phyloP scores from a whole-genome alignment of 2,888 invertebrate genomes.

The Clanis bilineata region DNA sequence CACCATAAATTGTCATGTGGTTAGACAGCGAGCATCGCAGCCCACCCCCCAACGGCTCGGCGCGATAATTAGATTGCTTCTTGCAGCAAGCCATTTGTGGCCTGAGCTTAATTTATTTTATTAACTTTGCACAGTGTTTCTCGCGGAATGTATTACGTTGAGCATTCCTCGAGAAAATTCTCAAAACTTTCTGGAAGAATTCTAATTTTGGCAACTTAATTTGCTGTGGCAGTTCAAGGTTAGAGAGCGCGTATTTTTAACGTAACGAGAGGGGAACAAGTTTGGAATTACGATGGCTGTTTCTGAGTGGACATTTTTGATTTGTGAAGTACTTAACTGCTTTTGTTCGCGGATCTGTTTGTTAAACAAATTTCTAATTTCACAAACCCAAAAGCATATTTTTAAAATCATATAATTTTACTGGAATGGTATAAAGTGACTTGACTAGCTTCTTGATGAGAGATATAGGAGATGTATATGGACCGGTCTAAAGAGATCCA shows the following conservation, averaged over 20 bases:
- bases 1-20: conserved; percentile 4
- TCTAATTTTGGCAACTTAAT: conserved; percentile 11
- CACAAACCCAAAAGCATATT: too few species aligned
- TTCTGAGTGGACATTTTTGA: background rate
- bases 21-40: conserved; percentile 1
- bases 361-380: too few species aligned
- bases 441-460: too few species aligned
- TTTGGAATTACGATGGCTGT: background rate
- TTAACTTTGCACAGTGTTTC: conserved; percentile 5
- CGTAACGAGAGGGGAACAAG: background rate
- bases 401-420: too few species aligned
- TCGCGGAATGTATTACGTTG: background rate
- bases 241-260: background rate
- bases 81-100: conserved; percentile 10
- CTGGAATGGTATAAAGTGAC: too few species aligned
- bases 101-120: conserved; percentile 9
- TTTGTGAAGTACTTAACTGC: too few species aligned
- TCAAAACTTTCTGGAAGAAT: conserved; percentile 8
- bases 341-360: too few species aligned
- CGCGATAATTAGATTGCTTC: conserved; percentile 13
- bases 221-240: conserved; percentile 8
- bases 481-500: too few species aligned
- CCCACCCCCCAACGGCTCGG: background rate
- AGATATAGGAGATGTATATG: too few species aligned
- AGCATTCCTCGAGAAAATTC: background rate